These are phyloP conservation scores for Lipotes vexillifer DNA, from an alignment of 2,113 vertebrate genomes.

Conservation along the genomic window DNA sequence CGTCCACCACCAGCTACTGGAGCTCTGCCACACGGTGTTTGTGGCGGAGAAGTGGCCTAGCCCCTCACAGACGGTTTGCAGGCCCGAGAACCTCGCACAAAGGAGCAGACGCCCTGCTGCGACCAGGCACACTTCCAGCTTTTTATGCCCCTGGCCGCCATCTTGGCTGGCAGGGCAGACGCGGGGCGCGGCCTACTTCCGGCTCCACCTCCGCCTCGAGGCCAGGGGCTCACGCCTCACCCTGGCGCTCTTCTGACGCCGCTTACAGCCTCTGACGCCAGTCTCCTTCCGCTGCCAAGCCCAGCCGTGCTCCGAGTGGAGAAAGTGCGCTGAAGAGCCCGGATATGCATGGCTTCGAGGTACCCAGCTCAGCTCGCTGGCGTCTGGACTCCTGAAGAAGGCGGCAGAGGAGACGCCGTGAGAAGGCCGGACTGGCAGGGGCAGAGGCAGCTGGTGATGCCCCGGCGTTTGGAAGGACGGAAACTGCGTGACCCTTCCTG, in stretches of 20 bases:
- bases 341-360: constrained; percentile 78
- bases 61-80: constrained; percentile 91
- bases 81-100: constrained; percentile 87
- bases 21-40: constrained; percentile 91
- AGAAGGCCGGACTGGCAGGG: constrained; percentile 65
- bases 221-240: constrained; percentile 91
- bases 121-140: constrained; percentile 92
- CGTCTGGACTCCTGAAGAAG: constrained; percentile 86
- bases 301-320: constrained; percentile 92
- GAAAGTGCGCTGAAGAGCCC: constrained; percentile 89
- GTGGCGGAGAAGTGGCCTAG: constrained; percentile 85
- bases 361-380: constrained; percentile 85
- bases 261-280: constrained; percentile 83
- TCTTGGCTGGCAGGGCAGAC: constrained; percentile 91
- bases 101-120: constrained; percentile 91
- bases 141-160: constrained; percentile 86
- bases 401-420: constrained; percentile 85
- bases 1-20: constrained; percentile 95
- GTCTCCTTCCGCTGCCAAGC: constrained; percentile 94
- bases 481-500: neutral
- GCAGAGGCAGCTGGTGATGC: neutral
- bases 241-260: constrained; percentile 94
- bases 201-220: constrained; percentile 91
- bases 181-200: constrained; percentile 89
- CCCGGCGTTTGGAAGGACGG: neutral